Conservation (phyloP, 2,888 invertebrate species). For the Emmelina monodactyla region DNA sequence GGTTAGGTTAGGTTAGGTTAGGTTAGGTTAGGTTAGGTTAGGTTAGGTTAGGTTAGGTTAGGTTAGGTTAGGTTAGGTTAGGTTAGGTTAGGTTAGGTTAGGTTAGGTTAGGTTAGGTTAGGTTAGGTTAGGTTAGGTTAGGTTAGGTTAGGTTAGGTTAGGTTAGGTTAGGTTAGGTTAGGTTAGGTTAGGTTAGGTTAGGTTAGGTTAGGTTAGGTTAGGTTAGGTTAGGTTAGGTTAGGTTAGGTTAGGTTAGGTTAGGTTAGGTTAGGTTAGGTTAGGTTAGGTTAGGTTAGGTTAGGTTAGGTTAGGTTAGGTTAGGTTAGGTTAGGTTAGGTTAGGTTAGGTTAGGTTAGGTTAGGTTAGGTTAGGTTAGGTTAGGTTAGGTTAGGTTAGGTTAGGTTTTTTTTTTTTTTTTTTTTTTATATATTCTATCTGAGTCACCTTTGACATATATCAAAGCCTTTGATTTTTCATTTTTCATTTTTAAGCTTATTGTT, state of each 20-base stretch:
- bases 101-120: constrained; percentile 6
- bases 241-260: constrained; percentile 7
- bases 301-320: constrained; percentile 7
- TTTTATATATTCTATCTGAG: too few relatives aligned
- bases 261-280: constrained; percentile 7
- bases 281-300: constrained; percentile 7
- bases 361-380: constrained; percentile 6
- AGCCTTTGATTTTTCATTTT: too few relatives aligned
- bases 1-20: constrained; percentile 6
- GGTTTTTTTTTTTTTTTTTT: not conserved
- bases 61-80: constrained; percentile 6
- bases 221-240: constrained; percentile 5
- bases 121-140: constrained; percentile 6
- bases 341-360: constrained; percentile 7
- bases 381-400: constrained; percentile 2
- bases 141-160: constrained; percentile 6
- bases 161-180: constrained; percentile 6
- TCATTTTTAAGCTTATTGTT: too few relatives aligned
- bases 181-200: constrained; percentile 6
- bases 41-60: constrained; percentile 6
- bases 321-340: constrained; percentile 7
- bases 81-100: constrained; percentile 6
- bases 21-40: constrained; percentile 6
- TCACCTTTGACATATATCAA: too few relatives aligned
- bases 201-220: constrained; percentile 4